Percentiles rank a stretch among this genome's conserved stretches.
phyloP scores from a whole-genome alignment of 30 jellyfish, hydroid and myxozoan species.

The Nemopilema nomurai region DNA sequence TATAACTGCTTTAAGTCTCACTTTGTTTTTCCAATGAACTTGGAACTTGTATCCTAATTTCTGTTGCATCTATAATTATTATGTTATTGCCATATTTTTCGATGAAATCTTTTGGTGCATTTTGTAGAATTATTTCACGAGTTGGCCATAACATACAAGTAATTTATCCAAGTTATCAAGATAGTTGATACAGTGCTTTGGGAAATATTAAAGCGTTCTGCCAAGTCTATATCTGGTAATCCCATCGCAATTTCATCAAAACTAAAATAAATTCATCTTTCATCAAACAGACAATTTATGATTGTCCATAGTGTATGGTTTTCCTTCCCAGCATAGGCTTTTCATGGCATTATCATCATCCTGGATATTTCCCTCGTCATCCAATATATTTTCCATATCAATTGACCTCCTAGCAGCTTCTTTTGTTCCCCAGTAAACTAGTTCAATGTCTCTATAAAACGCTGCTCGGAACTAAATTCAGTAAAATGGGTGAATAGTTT shows the following conservation, averaged over 20 bases:
- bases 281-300: slow-evolving; percentile 6
- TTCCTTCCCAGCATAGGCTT: not conserved
- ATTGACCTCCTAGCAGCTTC: not conserved
- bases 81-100: slow-evolving; percentile 10
- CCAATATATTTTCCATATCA: not conserved
- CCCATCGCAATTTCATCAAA: slow-evolving; percentile 23
- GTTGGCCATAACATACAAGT: slow-evolving; percentile 5
- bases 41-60: slow-evolving; percentile 23
- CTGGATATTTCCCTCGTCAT: not conserved
- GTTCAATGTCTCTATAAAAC: not conserved
- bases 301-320: not conserved
- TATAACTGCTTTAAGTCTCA: not conserved
- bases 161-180: not conserved
- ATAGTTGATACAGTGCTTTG: slow-evolving; percentile 2
- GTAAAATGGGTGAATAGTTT: slow-evolving; percentile 13
- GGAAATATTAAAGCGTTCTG: slow-evolving; percentile 12
- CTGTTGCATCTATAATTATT: slow-evolving; percentile 13
- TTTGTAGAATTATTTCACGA: slow-evolving; percentile 15
- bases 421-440: slow-evolving; percentile 7
- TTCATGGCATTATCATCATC: not conserved
- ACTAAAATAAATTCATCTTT: slow-evolving; percentile 3
- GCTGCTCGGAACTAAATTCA: not conserved
- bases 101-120: slow-evolving; percentile 15
- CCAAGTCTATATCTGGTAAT: slow-evolving; percentile 12
- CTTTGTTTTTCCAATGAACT: slow-evolving; percentile 4